These are phyloP conservation scores for Apoda limacodes DNA, from an alignment of 2,888 invertebrate genomes.

Conservation along the genomic window DNA sequence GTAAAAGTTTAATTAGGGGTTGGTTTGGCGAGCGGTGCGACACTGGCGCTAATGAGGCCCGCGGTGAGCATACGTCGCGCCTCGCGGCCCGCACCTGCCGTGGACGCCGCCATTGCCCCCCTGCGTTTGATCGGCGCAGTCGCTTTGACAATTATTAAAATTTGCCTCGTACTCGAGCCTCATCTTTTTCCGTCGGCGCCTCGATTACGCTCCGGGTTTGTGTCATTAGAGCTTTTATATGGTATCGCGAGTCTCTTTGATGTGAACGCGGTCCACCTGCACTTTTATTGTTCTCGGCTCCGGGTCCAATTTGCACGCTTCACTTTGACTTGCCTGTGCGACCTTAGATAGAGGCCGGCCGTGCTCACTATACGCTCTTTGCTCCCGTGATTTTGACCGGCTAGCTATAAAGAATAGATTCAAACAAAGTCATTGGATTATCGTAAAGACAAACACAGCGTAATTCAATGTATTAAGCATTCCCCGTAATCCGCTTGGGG, in stretches of 20 bases:
- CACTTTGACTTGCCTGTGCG: constrained; percentile 60
- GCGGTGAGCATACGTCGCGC: constrained; percentile 58
- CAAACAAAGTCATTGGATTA: too few relatives aligned
- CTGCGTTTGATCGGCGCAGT: constrained; percentile 68
- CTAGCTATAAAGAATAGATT: too few relatives aligned
- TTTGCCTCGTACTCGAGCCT: constrained; percentile 68
- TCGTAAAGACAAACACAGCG: too few relatives aligned
- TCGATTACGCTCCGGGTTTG: constrained; percentile 69
- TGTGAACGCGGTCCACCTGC: constrained; percentile 61
- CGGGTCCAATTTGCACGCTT: constrained; percentile 62
- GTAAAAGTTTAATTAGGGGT: constrained; percentile 65
- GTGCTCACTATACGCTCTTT: constrained; percentile 4
- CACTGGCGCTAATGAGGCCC: constrained; percentile 65
- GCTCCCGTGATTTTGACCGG: too few relatives aligned
- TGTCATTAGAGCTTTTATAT: constrained; percentile 70
- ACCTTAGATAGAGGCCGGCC: constrained; percentile 38
- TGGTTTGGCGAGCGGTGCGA: constrained; percentile 55
- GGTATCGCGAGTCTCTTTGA: constrained; percentile 64
- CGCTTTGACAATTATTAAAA: constrained; percentile 73
- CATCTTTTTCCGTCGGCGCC: constrained; percentile 67
- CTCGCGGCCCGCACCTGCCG: constrained; percentile 22
- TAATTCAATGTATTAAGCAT: too few relatives aligned
- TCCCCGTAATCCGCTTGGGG: too few relatives aligned
- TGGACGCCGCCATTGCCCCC: constrained; percentile 26
- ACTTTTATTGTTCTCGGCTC: constrained; percentile 61